phyloP scores from a whole-genome alignment of 2,113 vertebrate species.

The Cyphomyrus plagiostoma region DNA sequence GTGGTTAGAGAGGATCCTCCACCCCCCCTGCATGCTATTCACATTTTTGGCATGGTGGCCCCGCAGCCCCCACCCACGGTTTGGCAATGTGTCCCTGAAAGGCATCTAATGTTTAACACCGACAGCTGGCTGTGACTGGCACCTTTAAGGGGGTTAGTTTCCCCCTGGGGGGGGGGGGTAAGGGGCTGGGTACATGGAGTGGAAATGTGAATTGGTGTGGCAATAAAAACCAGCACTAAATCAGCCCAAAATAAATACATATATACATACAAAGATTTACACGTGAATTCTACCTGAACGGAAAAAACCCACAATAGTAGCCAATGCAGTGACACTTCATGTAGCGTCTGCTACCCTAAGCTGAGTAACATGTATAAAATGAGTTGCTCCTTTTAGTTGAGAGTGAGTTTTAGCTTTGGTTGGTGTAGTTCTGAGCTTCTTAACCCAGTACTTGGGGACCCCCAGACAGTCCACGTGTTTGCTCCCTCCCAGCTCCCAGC shows the following conservation, averaged over 20 bases:
- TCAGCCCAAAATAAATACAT: slow-evolving; percentile 8
- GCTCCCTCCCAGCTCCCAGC: not conserved
- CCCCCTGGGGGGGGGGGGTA: not conserved
- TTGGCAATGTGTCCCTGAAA: slow-evolving; percentile 21
- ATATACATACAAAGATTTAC: not conserved
- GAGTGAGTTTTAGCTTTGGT: not conserved
- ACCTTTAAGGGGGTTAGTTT: not conserved
- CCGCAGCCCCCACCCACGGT: not conserved
- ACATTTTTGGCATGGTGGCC: slow-evolving; percentile 6
- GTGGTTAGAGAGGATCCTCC: no score
- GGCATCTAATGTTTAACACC: not conserved
- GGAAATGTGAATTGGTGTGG: not conserved
- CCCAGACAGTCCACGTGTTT: not conserved
- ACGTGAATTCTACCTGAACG: not conserved
- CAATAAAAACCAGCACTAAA: not conserved
- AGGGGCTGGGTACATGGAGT: not conserved
- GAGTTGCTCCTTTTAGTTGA: not conserved
- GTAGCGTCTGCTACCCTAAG: not conserved
- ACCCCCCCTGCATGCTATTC: not conserved
- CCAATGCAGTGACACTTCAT: not conserved
- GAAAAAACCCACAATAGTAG: not conserved
- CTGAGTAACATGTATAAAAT: not conserved
- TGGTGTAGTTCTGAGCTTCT: not conserved
- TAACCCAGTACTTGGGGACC: not conserved
- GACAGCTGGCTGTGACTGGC: not conserved